Evolutionary conservation across 1,140 invertebrate genomes (phyloP).

Genomic region (silkworm (Bombyx mori)): ASM3026992v2 NC_085113.1:8013001-8013500

Average conservation of each 20-base stretch:
- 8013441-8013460: not conserved
- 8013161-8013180: no score
- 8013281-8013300: no score
- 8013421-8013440: not conserved
- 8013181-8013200: no score
- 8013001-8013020: slow-evolving; percentile 86
- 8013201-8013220: no score
- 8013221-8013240: no score
- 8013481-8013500: not conserved
- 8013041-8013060: slow-evolving; percentile 74
- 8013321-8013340: no score
- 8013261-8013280: no score
- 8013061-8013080: slow-evolving; percentile 77
- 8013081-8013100: slow-evolving; percentile 85
- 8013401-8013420: not conserved
- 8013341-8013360: no score
- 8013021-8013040: slow-evolving; percentile 80
- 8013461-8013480: not conserved
- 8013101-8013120: slow-evolving; percentile 77
- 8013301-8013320: no score
- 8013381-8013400: not conserved
- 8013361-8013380: not conserved
- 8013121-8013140: no score
- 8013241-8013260: no score
- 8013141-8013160: no score